phyloP scores from a whole-genome alignment of 1,140 invertebrate species.

The Rhysida immarginata region DNA sequence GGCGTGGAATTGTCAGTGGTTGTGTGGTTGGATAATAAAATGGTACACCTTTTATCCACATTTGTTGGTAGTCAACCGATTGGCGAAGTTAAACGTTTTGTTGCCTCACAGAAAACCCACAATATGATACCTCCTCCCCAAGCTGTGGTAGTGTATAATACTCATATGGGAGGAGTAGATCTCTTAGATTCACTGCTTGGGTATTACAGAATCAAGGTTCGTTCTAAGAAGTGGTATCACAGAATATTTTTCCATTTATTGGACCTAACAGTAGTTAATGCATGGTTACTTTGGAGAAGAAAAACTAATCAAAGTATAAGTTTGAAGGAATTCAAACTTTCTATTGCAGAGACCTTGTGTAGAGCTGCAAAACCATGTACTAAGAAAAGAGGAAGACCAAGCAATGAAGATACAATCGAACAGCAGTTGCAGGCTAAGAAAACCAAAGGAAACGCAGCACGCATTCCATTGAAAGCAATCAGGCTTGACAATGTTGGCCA shows the following conservation, averaged over 20 bases:
- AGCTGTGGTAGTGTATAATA: conserved; percentile 18
- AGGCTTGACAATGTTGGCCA: neutral
- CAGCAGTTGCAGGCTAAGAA: neutral
- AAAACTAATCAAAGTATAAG: neutral
- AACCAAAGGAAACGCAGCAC: neutral
- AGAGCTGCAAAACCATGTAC: neutral
- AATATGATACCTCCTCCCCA: conserved; percentile 4
- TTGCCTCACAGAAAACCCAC: neutral
- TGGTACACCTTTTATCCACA: neutral
- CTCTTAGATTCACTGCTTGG: conserved; percentile 17
- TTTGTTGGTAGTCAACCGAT: neutral
- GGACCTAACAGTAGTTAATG: conserved; percentile 16
- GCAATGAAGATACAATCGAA: neutral
- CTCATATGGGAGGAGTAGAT: conserved; percentile 22
- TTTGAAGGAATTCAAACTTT: conserved; percentile 2
- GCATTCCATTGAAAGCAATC: neutral
- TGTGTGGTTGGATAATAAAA: neutral
- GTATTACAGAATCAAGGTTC: conserved; percentile 15
- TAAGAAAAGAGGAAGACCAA: neutral
- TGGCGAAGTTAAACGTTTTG: neutral
- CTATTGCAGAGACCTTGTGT: conserved; percentile 2
- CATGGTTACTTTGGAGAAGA: conserved; percentile 15
- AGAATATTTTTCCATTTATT: conserved; percentile 16
- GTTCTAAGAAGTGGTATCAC: conserved; percentile 19
- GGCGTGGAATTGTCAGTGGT: too few species aligned